phyloP scores from a whole-genome alignment of 2,797 vertebrate genomes.

The Denticeps clupeoides region DNA sequence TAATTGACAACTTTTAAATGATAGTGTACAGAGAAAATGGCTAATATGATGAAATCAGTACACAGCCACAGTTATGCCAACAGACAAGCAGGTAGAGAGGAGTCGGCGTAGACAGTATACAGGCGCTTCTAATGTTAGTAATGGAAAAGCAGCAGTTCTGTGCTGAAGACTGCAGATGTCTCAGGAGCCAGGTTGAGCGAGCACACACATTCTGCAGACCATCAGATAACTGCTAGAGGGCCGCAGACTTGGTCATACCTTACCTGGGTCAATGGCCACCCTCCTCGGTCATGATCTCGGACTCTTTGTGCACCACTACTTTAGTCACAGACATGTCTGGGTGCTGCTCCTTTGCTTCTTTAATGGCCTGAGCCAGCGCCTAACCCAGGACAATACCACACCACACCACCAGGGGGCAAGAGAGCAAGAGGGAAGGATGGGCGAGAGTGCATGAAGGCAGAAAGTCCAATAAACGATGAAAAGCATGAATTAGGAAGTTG shows the following conservation, averaged over 20 bases:
- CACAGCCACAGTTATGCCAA: too few species aligned
- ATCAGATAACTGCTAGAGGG: slow-evolving; percentile 23
- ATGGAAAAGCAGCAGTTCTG: neutral
- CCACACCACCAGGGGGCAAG: slow-evolving; percentile 79
- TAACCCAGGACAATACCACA: slow-evolving; percentile 61
- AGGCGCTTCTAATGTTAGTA: too few species aligned
- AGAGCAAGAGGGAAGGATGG: slow-evolving; percentile 69
- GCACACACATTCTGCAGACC: slow-evolving; percentile 30
- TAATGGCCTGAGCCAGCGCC: slow-evolving; percentile 99
- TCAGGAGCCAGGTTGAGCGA: slow-evolving; percentile 44
- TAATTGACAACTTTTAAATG: too few species aligned
- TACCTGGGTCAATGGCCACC: slow-evolving; percentile 96
- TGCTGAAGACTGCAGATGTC: too few species aligned
- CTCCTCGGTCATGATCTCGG: slow-evolving; percentile 94
- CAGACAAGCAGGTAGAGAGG: too few species aligned
- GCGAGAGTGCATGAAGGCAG: neutral
- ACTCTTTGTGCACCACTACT: slow-evolving; percentile 99
- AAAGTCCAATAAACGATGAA: neutral
- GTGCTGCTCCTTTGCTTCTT: slow-evolving; percentile 99
- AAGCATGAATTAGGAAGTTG: too few species aligned
- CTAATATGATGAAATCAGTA: too few species aligned
- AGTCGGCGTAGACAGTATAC: too few species aligned
- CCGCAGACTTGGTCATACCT: slow-evolving; percentile 49
- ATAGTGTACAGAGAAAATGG: too few species aligned
- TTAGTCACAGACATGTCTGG: slow-evolving; percentile 99